phyloP scores from a whole-genome alignment of 2,797 vertebrate genomes.

The Cossypha polioptera region DNA sequence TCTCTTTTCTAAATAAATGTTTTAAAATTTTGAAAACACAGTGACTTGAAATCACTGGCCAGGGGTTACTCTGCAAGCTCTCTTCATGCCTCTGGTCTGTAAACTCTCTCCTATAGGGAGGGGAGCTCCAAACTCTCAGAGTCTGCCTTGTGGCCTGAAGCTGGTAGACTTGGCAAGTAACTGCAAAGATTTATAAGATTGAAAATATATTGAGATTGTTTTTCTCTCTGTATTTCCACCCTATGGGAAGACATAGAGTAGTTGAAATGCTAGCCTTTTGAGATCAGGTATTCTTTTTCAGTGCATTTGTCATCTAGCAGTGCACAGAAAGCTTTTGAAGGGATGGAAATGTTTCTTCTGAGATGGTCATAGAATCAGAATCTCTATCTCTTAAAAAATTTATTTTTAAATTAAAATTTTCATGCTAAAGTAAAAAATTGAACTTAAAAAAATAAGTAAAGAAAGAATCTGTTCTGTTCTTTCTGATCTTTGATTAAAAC shows the following conservation, averaged over 20 bases:
- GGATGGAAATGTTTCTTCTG: neutral
- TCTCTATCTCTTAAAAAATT: neutral
- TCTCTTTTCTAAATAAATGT: neutral
- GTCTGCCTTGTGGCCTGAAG: neutral
- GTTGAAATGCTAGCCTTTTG: neutral
- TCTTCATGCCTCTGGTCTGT: neutral
- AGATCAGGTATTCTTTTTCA: neutral
- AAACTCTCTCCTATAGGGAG: neutral
- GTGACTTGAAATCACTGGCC: neutral
- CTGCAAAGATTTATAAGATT: neutral
- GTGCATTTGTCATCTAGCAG: neutral
- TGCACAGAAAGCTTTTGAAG: neutral
- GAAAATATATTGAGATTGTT: neutral
- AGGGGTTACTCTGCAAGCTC: neutral
- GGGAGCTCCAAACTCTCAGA: neutral
- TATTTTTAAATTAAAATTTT: neutral
- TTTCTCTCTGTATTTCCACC: neutral
- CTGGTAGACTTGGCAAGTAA: neutral
- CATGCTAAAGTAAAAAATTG: neutral
- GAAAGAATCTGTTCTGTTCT: neutral
- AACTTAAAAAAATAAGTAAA: neutral
- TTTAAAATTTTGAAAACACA: neutral
- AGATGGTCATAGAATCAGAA: neutral
- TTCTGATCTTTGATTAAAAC: neutral
- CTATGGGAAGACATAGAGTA: neutral